Conservation (phyloP, 1,140 invertebrate species). For the Pachypeltis micranthus region DNA sequence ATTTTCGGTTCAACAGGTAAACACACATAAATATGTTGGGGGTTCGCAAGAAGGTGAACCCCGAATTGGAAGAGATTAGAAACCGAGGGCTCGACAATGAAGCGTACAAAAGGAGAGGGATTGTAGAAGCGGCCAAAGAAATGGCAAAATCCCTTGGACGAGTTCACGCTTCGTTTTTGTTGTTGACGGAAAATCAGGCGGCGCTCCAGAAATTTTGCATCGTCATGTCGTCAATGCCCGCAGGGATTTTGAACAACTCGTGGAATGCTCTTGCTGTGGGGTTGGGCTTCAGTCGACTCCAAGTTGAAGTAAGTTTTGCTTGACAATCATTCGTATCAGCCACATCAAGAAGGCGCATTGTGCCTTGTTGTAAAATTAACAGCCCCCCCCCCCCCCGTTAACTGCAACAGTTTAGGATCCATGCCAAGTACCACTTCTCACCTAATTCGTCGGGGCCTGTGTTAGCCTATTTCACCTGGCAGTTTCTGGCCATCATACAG, state of each 20-base stretch:
- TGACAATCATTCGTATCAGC: too few species aligned
- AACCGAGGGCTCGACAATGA: background rate
- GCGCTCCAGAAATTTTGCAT: constrained; percentile 7
- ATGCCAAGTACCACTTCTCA: too few species aligned
- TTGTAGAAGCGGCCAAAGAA: background rate
- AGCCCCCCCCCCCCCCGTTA: too few species aligned
- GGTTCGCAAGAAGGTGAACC: too few species aligned
- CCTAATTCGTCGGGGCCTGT: too few species aligned
- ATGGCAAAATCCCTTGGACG: background rate
- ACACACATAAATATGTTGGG: too few species aligned
- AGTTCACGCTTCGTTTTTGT: constrained; percentile 13
- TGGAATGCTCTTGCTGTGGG: constrained; percentile 6
- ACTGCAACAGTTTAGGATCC: too few species aligned
- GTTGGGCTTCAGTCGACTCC: background rate
- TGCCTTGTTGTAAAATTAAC: too few species aligned
- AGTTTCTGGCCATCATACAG: too few species aligned
- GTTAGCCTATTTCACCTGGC: too few species aligned
- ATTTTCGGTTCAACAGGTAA: too few species aligned
- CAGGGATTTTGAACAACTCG: background rate
- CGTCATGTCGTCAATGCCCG: constrained; percentile 10
- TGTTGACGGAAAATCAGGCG: background rate
- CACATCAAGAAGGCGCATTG: too few species aligned
- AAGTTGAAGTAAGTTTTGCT: constrained; percentile 11
- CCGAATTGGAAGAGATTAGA: constrained; percentile 2
- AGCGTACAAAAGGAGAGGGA: background rate